Evolutionary conservation across 2,113 vertebrate genomes (phyloP).

Genomic region (Rynchops niger): DNA sequence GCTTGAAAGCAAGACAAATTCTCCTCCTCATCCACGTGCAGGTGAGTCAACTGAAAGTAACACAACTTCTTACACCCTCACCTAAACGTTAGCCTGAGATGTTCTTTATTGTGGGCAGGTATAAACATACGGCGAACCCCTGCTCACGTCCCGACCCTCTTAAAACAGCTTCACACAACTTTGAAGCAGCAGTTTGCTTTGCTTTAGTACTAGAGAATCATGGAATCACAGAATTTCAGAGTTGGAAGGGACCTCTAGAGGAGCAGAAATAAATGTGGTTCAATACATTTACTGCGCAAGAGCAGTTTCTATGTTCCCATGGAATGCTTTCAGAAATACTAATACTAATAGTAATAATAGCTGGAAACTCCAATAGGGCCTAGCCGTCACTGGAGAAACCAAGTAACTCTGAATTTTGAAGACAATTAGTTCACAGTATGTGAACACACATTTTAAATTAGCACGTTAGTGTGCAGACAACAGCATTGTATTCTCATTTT

Average conservation of each 20-base stretch:
- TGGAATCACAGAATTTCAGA: no score
- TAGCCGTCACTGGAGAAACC: not conserved
- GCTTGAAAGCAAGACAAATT: not conserved
- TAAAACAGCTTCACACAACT: not conserved
- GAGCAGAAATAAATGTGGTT: not conserved
- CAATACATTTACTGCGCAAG: not conserved
- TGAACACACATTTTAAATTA: not conserved
- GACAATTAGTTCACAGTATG: not conserved
- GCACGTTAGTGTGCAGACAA: not conserved
- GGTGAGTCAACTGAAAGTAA: not conserved
- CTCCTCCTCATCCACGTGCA: not conserved
- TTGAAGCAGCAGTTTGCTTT: not conserved
- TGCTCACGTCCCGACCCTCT: not conserved
- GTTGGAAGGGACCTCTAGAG: not conserved
- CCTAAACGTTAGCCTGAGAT: not conserved
- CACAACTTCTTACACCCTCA: not conserved
- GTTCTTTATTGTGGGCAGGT: not conserved
- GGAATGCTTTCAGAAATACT: not conserved
- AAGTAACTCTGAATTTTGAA: not conserved
- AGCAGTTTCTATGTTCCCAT: not conserved
- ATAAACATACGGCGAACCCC: not conserved
- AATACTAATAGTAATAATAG: not conserved
- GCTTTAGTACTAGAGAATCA: not conserved
- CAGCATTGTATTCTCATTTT: constrained; percentile 4
- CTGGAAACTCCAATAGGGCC: not conserved